Conservation (phyloP, 2,113 vertebrate species). For the Chrysemys picta region DNA sequence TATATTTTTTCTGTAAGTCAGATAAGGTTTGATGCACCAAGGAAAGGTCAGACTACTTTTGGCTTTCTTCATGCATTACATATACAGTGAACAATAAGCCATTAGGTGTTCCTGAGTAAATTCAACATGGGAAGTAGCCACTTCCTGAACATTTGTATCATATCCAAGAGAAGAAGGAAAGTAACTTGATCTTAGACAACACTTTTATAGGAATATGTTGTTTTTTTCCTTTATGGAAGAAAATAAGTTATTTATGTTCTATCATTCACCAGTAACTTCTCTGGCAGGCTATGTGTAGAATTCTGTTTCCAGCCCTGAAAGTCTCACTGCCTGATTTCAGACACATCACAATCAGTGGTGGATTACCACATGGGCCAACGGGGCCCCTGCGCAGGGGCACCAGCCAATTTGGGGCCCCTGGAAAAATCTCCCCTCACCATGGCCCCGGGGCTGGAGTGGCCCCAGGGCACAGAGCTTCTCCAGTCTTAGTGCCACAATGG, state of each 20-base stretch:
- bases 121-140: neutral
- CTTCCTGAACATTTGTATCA: neutral
- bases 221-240: neutral
- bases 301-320: neutral
- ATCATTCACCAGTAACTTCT: neutral
- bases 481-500: too few relatives aligned
- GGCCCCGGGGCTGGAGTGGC: too few relatives aligned
- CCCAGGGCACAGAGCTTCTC: too few relatives aligned
- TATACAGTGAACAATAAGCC: neutral
- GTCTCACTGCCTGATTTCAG: neutral
- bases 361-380: neutral
- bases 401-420: too few relatives aligned
- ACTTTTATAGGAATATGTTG: neutral
- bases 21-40: neutral
- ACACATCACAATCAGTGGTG: neutral
- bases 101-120: neutral
- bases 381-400: too few relatives aligned
- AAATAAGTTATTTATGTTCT: neutral
- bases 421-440: too few relatives aligned
- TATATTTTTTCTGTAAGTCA: neutral
- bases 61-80: slow-evolving; percentile 8
- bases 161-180: neutral
- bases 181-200: neutral
- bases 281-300: neutral
- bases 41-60: slow-evolving; percentile 22